A percentile compares a stretch with the other conserved stretches of the same genome.
Conservation (phyloP, 2,888 invertebrate species). For the Drepana falcataria region DNA sequence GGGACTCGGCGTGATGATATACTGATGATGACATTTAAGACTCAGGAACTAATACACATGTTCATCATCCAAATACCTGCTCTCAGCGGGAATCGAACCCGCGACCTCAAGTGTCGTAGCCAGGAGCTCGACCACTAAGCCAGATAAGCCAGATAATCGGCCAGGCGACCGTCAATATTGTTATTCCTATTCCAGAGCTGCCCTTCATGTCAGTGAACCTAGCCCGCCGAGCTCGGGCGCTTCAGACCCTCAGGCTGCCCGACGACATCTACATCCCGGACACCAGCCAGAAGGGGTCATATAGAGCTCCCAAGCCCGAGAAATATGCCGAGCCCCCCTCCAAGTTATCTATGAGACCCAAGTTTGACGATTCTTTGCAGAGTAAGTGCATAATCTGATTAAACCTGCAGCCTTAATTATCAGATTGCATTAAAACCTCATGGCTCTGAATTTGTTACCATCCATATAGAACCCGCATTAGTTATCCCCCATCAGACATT, state of each 20-base stretch:
- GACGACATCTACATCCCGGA: slow-evolving; percentile 63
- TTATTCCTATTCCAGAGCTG: slow-evolving; percentile 39
- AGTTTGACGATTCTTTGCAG: slow-evolving; percentile 46
- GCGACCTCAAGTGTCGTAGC: too few species aligned
- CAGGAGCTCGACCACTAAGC: too few species aligned
- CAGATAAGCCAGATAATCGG: too few species aligned
- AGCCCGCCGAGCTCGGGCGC: slow-evolving; percentile 57
- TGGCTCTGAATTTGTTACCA: not conserved
- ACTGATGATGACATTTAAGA: too few species aligned
- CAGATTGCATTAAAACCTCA: too few species aligned
- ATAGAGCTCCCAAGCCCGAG: slow-evolving; percentile 47
- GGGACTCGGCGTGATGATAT: too few species aligned
- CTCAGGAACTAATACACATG: too few species aligned
- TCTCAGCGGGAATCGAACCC: too few species aligned
- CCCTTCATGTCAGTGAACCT: slow-evolving; percentile 71
- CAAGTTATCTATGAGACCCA: slow-evolving; percentile 52
- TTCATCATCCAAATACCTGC: too few species aligned
- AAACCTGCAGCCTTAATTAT: not conserved
- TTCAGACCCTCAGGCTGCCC: slow-evolving; percentile 62
- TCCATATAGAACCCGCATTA: too few species aligned
- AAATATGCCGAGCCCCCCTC: slow-evolving; percentile 53
- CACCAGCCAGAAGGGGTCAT: slow-evolving; percentile 55
- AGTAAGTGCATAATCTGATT: slow-evolving; percentile 32
- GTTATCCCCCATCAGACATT: too few species aligned
- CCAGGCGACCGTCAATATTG: not conserved